Base-by-base conservation (phyloP, 2,888 invertebrate genomes). In the Drosophila buzzatii region DNA sequence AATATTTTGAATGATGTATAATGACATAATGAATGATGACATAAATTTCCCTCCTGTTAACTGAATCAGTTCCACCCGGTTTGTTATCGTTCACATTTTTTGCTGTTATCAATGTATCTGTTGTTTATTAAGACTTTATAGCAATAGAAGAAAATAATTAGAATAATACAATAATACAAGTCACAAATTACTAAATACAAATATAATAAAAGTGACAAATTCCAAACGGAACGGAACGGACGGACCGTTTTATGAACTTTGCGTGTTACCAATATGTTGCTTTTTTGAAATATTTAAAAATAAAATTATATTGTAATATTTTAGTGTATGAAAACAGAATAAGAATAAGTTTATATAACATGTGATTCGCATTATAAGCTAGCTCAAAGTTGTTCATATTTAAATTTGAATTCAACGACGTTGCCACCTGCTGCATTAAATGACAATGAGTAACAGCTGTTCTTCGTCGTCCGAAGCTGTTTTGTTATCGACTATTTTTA, bases 401-500 rank as follows among this genome's bases (percentile, higher is more conserved):
- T 9, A 18, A 47, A 44, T 70, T 70, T 70, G 39, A 70, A 51
- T 42, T 44, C 1, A 42, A 14, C 16, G 16, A 10, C 42, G 58
- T 10, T 73, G 74, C 73, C 67, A 73, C 27, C 42, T 49, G 9
- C 12, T 12, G 12, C 20, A 27, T 4, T 10, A 14, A 45, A 20
- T 12, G 16, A 31, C 23, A 55, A 39, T 60, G 51, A 42, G 51
- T 3, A 49, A 33, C 31, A 37, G 31, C 45, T 55, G 58, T 35
- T 41, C 18, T 9, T 1, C 23, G 10, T 23, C 2, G 1, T 12
- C 60, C n/a, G n/a, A n/a, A 78, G 51, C 73, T 78, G 79, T 3
- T n/a, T 53, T 4, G 12, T 12, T 51, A 62, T 68, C 79, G 79
- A 73, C 47, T 41, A 14, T 27, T 39, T 33, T 35, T 41, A 41